Percentiles rank a stretch among this genome's conserved stretches.
Conservation (phyloP, 2,888 invertebrate species). For the Temnothorax rugatulus region DNA sequence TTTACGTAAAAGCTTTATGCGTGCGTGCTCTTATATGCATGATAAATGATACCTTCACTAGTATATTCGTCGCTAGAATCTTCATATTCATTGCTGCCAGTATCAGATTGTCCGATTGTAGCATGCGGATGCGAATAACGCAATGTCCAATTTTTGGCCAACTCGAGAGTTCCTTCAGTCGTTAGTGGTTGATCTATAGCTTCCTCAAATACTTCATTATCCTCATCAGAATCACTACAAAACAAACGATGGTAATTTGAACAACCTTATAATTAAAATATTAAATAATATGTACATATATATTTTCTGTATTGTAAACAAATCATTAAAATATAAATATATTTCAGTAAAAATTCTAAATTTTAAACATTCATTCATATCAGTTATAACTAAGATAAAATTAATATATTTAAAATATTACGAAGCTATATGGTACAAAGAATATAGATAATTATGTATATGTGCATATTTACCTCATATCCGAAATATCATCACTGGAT, state of each 20-base stretch:
- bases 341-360: background rate
- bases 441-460: background rate
- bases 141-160: conserved; percentile 91
- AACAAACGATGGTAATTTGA: conserved; percentile 34
- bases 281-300: background rate
- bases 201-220: conserved; percentile 90
- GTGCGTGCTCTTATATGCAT: background rate
- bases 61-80: conserved; percentile 86
- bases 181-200: conserved; percentile 89
- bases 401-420: background rate
- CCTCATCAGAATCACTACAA: conserved; percentile 89
- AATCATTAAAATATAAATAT: conserved; percentile 14
- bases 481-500: conserved; percentile 90
- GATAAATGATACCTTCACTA: conserved; percentile 81
- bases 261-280: background rate
- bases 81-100: conserved; percentile 87
- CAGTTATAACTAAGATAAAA: conserved; percentile 12
- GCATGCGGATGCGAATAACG: conserved; percentile 86
- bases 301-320: background rate
- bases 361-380: background rate
- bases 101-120: conserved; percentile 83
- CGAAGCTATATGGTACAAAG: conserved; percentile 3
- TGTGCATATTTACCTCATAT: conserved; percentile 85
- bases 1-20: background rate
- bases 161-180: conserved; percentile 90